Base-by-base conservation (phyloP, 2,113 vertebrate species). In the Dicerorhinus sumatrensis region DNA sequence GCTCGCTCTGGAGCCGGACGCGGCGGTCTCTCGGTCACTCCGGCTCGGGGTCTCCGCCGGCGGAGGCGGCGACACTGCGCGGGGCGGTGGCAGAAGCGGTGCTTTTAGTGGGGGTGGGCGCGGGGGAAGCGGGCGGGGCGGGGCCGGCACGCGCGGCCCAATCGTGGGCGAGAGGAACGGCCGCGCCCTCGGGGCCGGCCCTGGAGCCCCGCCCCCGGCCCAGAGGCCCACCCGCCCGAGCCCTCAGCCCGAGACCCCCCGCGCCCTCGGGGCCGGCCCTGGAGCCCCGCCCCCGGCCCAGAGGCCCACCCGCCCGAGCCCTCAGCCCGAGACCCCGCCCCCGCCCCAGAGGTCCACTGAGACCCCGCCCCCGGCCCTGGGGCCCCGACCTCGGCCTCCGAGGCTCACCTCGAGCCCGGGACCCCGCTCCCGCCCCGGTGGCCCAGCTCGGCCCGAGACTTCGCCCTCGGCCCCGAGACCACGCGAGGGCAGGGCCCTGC, bases 161-260 rank as follows among this genome's bases (percentile, higher is more conserved):
- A 89, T 82, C 79, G 4, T n/a, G 79, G 54, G 75, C 79, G 33
- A 62, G 60, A 58, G 36, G 97, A 89, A 89, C 95, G 89, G 97
- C 94, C 75, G 67, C 62, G 62, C 89, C 96, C 93, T 33, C 69
- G 21, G 51, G 76, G 48, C n/a, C 39, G 18, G 33, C 20, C 29
- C 29, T 27, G 75, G 25, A 16, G 58, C 91, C 70, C 88, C 63
- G 81, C 86, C 93, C 12, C 33, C 5, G 3, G 29, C 11, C 70
- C 31, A 3, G 36, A 9, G 23, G 11, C 33, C 20, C 12, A 21
- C 20, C 51, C 67, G 65, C 70, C 16, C 29, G 7, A 14, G 29
- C 27, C 18, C 21, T 48, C 48, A 48, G 48, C 20, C 51, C 8
- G 27, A 73, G 39, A 8, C 86, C 36, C 13, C n/a, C n/a, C n/a